phyloP scores from a whole-genome alignment of 2,888 invertebrate species.

The Drosophila melanosoma region DNA sequence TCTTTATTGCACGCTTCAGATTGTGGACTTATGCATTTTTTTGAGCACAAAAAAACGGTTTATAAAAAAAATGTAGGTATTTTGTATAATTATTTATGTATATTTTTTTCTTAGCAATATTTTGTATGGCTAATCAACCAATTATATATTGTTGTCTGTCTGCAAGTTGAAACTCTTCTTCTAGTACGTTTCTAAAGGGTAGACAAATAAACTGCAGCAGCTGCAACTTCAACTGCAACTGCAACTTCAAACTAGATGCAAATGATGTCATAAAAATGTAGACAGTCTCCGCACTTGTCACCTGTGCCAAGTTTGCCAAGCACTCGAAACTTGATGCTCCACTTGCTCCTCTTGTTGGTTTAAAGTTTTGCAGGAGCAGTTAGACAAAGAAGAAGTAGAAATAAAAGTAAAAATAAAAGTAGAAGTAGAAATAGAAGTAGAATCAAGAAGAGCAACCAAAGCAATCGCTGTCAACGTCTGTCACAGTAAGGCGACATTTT shows the following conservation, averaged over 20 bases:
- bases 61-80: not conserved
- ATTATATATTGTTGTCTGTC: not conserved
- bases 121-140: not conserved
- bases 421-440: not conserved
- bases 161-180: not conserved
- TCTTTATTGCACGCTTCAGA: not conserved
- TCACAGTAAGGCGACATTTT: conserved; percentile 2
- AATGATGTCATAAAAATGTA: conserved; percentile 64
- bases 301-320: conserved; percentile 52
- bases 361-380: conserved; percentile 44
- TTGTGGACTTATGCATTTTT: not conserved
- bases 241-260: conserved; percentile 63
- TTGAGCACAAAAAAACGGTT: not conserved
- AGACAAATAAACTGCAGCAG: conserved; percentile 34
- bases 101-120: not conserved
- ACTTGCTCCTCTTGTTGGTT: conserved; percentile 36
- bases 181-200: not conserved
- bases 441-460: not conserved
- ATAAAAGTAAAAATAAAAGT: not conserved
- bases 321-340: conserved; percentile 45
- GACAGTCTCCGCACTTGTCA: conserved; percentile 34
- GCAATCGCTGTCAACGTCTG: conserved; percentile 23
- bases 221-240: conserved; percentile 55
- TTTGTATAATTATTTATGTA: not conserved
- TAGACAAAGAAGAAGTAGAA: not conserved